Base-by-base conservation (phyloP, 2,888 invertebrate species). In the Oasisia sp. region DNA sequence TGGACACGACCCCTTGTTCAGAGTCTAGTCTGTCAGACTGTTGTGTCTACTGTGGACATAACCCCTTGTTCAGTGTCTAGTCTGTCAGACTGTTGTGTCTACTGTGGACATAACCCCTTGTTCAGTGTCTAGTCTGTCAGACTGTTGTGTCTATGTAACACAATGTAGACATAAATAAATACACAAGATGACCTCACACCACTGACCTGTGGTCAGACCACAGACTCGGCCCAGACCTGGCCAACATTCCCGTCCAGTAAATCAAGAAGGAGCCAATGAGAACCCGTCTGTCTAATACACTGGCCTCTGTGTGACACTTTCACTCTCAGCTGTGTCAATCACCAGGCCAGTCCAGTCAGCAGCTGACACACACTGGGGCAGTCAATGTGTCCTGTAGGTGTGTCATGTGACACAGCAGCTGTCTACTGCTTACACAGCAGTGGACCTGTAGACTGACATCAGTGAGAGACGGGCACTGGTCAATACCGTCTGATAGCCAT, bases 1-100 rank as follows among this genome's bases (percentile, higher is more conserved):
- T 74, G 74, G 74, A 74, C 14, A 74, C 27, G 74, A 74, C 74
- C 74, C 74, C 74, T 74, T 74, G 74, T 74, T 74, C 74, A 74
- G 74, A 19, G 27, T 19, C n/a, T n/a, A n/a, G n/a, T n/a, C n/a
- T n/a, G n/a, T n/a, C n/a, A n/a, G n/a, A n/a, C n/a, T n/a, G n/a
- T n/a, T n/a, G n/a, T n/a, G n/a, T n/a, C n/a, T 58, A 27, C 74
- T 27, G 74, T 74, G 74, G 74, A 74, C 14, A 74, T 27, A 27
- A 74, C 74, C 74, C 74, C 74, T 74, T 74, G 74, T 74, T 74
- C 74, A 74, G 74, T 27, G 27, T 19, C n/a, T n/a, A n/a, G n/a
- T n/a, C n/a, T n/a, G n/a, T n/a, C n/a, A n/a, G n/a, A n/a, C n/a
- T n/a, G n/a, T n/a, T n/a, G n/a, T n/a, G n/a, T n/a, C n/a, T 58